Evolutionary conservation across 53 echinoderm and acorn worm species (phyloP).

Genomic region (Echinarachnius parma): DNA sequence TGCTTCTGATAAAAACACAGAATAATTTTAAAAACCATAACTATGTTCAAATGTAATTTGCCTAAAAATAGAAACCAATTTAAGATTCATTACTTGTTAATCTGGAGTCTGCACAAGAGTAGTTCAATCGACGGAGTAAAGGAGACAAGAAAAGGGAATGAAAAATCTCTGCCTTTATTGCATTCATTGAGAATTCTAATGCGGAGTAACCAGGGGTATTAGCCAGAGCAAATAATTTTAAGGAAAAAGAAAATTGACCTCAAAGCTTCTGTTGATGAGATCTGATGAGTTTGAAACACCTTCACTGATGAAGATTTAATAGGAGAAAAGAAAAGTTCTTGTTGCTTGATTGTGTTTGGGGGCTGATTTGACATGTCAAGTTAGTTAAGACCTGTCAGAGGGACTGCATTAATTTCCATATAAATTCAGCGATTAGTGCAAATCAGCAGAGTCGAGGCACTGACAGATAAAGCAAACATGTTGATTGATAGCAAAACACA

Average conservation of each 20-base stretch:
- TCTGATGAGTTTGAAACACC: slow-evolving; percentile 40
- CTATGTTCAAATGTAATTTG: no score
- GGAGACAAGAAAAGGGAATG: no score
- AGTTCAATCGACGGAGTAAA: no score
- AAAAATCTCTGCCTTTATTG: no score
- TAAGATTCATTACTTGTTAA: no score
- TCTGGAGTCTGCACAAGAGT: no score
- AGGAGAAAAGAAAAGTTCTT: slow-evolving; percentile 9
- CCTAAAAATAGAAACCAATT: no score
- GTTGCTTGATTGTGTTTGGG: slow-evolving; percentile 21
- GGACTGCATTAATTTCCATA: slow-evolving; percentile 41
- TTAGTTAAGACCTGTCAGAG: slow-evolving; percentile 31
- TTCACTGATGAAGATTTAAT: slow-evolving; percentile 1
- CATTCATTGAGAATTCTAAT: no score
- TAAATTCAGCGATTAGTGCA: slow-evolving; percentile 9
- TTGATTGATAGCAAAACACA: slow-evolving; percentile 15
- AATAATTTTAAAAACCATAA: no score
- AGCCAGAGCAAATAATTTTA: no score
- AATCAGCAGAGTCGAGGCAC: neutral
- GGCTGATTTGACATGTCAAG: slow-evolving; percentile 7
- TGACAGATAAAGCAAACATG: slow-evolving; percentile 11
- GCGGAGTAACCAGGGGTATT: no score
- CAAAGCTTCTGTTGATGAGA: slow-evolving; percentile 22
- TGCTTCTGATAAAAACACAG: no score
- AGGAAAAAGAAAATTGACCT: slow-evolving; percentile 22